A percentile compares a stretch with the other conserved stretches of the same genome.
These are phyloP conservation scores for Alosa sapidissima DNA, from an alignment of 2,797 vertebrate genomes.

Conservation along the genomic window DNA sequence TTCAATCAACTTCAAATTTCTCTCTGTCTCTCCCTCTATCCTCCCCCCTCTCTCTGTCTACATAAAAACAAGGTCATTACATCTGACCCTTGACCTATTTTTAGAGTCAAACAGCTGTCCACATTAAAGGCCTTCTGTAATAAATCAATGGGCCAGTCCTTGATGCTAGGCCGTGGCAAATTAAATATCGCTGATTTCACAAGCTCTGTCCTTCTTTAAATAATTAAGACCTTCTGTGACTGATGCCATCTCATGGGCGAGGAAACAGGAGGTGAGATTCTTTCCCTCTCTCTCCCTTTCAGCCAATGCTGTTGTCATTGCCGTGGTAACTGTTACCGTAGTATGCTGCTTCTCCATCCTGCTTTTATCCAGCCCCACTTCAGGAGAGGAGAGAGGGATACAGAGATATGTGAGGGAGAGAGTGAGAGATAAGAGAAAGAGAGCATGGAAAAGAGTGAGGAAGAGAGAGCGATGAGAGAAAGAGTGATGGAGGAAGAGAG, in stretches of 20 bases:
- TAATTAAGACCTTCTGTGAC: slow-evolving; percentile 65
- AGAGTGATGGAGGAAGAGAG: no score
- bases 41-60: slow-evolving; percentile 41
- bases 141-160: slow-evolving; percentile 68
- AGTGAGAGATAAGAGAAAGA: background rate
- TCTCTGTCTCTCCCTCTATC: slow-evolving; percentile 10
- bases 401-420: background rate
- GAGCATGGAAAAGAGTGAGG: no score
- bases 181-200: slow-evolving; percentile 74
- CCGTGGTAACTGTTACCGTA: slow-evolving; percentile 24
- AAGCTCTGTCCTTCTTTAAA: slow-evolving; percentile 67
- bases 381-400: background rate
- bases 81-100: slow-evolving; percentile 73
- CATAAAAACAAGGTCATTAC: slow-evolving; percentile 64
- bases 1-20: background rate
- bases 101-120: slow-evolving; percentile 77
- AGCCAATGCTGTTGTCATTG: background rate
- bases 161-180: slow-evolving; percentile 65
- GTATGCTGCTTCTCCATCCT: slow-evolving; percentile 65
- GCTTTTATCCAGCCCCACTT: background rate
- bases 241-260: slow-evolving; percentile 47
- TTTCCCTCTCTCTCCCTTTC: slow-evolving; percentile 26
- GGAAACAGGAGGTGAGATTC: slow-evolving; percentile 69
- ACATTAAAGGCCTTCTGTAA: slow-evolving; percentile 66
- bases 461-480: no score